These are phyloP conservation scores for Hycleus cichorii DNA, from an alignment of 1,140 invertebrate species.

Conservation along the genomic window DNA sequence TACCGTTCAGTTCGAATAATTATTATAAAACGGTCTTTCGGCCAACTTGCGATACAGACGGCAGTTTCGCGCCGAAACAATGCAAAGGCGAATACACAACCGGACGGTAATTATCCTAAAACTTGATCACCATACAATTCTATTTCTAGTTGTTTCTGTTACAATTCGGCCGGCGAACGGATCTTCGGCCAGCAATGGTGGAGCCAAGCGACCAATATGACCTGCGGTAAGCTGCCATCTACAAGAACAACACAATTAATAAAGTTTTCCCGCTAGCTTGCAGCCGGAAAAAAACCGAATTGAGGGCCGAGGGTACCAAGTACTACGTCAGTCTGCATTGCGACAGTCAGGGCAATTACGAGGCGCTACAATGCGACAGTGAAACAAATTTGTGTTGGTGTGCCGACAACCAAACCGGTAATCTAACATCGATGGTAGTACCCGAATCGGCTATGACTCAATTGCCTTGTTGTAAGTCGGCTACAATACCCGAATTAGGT, in stretches of 20 bases:
- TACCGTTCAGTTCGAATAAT: too few relatives aligned
- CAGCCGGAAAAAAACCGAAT: constrained; percentile 46
- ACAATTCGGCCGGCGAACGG: constrained; percentile 43
- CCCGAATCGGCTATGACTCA: constrained; percentile 44
- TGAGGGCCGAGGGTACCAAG: constrained; percentile 36
- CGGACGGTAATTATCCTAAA: constrained; percentile 41
- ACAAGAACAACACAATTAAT: not conserved
- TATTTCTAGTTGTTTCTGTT: constrained; percentile 49
- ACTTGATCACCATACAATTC: not conserved
- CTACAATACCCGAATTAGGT: too few relatives aligned
- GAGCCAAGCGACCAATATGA: constrained; percentile 46
- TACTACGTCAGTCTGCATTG: constrained; percentile 49
- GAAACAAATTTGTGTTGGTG: constrained; percentile 53
- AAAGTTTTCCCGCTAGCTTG: constrained; percentile 41
- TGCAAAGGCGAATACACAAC: constrained; percentile 49
- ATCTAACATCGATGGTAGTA: constrained; percentile 43
- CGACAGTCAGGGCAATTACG: constrained; percentile 50
- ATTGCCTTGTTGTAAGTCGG: constrained; percentile 51
- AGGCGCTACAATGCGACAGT: constrained; percentile 52
- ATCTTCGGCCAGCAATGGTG: constrained; percentile 51
- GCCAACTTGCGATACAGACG: constrained; percentile 46
- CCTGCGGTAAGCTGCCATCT: constrained; percentile 36
- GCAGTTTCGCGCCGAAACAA: constrained; percentile 48
- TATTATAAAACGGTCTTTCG: constrained; percentile 34
- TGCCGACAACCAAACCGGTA: constrained; percentile 46